These are phyloP conservation scores for Condylura cristata DNA, from an alignment of 2,113 vertebrate species.

Conservation along the genomic window DNA sequence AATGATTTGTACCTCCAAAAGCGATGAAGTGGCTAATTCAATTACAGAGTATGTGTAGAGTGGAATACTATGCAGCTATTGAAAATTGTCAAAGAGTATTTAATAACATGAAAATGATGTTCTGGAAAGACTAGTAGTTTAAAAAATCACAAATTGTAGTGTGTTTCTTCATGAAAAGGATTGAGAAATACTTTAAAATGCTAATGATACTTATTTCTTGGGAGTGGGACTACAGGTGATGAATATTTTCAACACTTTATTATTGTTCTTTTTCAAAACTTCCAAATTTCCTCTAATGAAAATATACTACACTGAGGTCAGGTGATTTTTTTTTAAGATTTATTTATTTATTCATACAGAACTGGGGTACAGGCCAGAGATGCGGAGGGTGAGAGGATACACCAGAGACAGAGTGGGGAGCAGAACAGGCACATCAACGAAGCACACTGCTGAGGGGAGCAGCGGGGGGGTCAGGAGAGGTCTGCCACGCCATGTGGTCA, in stretches of 20 bases:
- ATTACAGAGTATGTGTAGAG: neutral
- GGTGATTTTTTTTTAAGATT: no score
- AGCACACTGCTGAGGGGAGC: no score
- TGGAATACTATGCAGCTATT: neutral
- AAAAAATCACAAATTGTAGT: neutral
- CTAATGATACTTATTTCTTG: neutral
- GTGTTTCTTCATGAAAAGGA: neutral
- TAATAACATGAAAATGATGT: neutral
- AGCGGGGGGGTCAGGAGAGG: no score
- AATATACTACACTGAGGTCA: neutral
- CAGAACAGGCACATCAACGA: no score
- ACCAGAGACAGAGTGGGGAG: no score
- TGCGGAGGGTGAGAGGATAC: no score
- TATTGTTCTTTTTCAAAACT: neutral
- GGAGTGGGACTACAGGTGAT: neutral
- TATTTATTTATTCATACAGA: no score
- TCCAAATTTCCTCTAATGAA: constrained; percentile 35
- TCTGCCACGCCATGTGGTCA: no score
- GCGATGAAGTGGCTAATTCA: neutral
- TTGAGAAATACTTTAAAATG: neutral
- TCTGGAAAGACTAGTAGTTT: neutral
- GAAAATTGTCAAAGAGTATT: neutral
- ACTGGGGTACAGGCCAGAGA: no score
- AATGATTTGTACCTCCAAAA: neutral
- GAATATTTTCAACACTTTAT: neutral